Percentiles rank a stretch among this genome's conserved stretches.
These are phyloP conservation scores for Cynocephalus volans DNA, from an alignment of 2,113 vertebrate genomes.

Conservation along the genomic window DNA sequence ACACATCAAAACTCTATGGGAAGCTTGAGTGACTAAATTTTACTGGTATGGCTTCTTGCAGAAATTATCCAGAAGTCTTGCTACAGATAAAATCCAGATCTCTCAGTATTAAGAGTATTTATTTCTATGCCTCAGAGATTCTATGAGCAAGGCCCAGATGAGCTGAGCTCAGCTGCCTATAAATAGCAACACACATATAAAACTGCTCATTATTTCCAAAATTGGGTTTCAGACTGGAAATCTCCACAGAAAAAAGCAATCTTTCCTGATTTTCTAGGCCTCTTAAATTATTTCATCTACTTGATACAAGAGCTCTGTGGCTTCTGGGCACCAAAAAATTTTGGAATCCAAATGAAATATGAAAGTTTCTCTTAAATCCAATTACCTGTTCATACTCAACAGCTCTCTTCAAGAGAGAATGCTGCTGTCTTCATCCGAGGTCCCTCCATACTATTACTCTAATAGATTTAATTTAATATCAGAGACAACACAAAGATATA, in stretches of 20 bases:
- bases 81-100: slow-evolving; percentile 54
- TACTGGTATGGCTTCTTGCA: slow-evolving; percentile 42
- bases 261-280: slow-evolving; percentile 30
- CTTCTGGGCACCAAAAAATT: neutral
- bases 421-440: neutral
- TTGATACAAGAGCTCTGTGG: slow-evolving; percentile 31
- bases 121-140: slow-evolving; percentile 33
- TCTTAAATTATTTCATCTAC: slow-evolving; percentile 49
- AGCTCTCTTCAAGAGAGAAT: neutral
- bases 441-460: neutral
- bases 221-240: slow-evolving; percentile 50
- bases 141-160: neutral
- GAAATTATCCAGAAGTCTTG: slow-evolving; percentile 44
- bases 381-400: neutral
- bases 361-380: slow-evolving; percentile 43
- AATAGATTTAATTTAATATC: neutral
- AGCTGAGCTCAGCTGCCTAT: slow-evolving; percentile 69
- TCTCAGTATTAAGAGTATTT: neutral
- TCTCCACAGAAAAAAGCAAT: slow-evolving; percentile 26
- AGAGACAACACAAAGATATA: neutral
- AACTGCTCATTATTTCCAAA: slow-evolving; percentile 71
- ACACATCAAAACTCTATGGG: slow-evolving; percentile 38
- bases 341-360: slow-evolving; percentile 57
- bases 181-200: slow-evolving; percentile 62
- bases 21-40: slow-evolving; percentile 35